Evolutionary conservation across 1,140 invertebrate genomes (phyloP), one percentile per base, ranked within the genome.

Genomic region (Aplysia californica): DNA sequence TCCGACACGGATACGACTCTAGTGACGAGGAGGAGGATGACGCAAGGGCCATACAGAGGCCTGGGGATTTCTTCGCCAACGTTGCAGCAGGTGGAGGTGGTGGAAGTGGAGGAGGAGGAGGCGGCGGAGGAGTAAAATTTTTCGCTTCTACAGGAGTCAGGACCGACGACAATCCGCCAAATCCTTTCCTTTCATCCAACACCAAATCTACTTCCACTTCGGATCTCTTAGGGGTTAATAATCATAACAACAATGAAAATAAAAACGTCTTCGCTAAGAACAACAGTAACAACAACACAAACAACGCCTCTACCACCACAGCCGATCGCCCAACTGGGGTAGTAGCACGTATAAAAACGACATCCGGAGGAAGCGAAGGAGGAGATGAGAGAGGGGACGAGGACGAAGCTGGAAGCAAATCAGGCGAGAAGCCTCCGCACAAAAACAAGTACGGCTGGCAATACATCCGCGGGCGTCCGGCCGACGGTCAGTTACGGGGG

Each of bases 381-480:
- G n/a, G 44, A 50, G 10, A 10, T 50, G 56, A 56, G n/a, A 76
- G 67, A 58, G 76, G 82, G 1, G 71, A 82, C 23, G 61, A 55
- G 26, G 41, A 76, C 23, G 70, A 76, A 33, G 61, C 31, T 39
- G 36, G 36, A 18, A 26, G 6, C 35, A 69, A 33, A 61, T 26
- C 50, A n/a, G 23, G 15, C 50, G 64, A 56, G 61, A 75, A 50
- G 66, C 71, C 59, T 5, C 66, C 18, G 65, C 69, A 35, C 65
- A 73, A 10, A 29, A 65, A 75, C 15, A 81, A 82, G 41, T 67
- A 81, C 66, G 59, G 61, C 4, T 81, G 80, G 80, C 70, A 78
- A 72, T 72, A 55, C 56, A 81, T 81, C 41, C 41, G 68, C 6
- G 79, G 73, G 26, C 70, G 38, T 6, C 26, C 5, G 15, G 29